Conservation (phyloP, 1,140 invertebrate genomes). For the Ectropis grisescens region DNA sequence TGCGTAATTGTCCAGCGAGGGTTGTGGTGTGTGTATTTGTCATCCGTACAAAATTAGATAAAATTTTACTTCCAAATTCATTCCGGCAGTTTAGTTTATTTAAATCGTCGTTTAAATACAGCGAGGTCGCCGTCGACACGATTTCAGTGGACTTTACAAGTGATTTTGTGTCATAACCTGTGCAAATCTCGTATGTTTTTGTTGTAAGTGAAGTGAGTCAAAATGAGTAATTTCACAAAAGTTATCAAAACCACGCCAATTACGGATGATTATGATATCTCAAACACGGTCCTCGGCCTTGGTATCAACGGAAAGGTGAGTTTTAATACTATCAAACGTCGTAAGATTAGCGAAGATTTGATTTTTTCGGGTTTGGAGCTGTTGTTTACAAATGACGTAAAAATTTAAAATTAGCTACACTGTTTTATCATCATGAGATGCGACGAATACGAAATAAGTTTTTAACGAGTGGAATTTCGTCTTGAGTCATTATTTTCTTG, state of each 20-base stretch:
- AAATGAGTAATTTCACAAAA: conserved; percentile 58
- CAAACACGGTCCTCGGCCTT: conserved; percentile 94
- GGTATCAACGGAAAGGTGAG: conserved; percentile 97
- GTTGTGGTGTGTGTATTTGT: conserved; percentile 9
- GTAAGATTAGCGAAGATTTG: conserved; percentile 2
- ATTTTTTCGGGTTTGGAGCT: no score
- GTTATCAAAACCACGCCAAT: conserved; percentile 84
- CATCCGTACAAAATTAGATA: conserved; percentile 17
- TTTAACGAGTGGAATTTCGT: no score
- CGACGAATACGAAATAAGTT: no score
- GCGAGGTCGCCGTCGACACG: no score
- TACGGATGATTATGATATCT: conserved; percentile 94
- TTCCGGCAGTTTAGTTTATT: no score
- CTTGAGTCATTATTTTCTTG: no score
- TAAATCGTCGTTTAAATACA: no score
- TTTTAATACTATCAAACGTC: conserved; percentile 2
- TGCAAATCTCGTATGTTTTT: conserved; percentile 3
- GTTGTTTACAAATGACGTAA: conserved; percentile 49
- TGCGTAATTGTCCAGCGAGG: not conserved
- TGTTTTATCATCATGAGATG: no score
- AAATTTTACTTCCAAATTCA: conserved; percentile 1
- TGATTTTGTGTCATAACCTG: no score
- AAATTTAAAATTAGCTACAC: conserved; percentile 28
- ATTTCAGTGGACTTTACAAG: no score
- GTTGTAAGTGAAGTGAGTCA: conserved; percentile 12